Evolutionary conservation across 2,888 invertebrate genomes (phyloP).

Genomic region (Nomada fucata): DNA sequence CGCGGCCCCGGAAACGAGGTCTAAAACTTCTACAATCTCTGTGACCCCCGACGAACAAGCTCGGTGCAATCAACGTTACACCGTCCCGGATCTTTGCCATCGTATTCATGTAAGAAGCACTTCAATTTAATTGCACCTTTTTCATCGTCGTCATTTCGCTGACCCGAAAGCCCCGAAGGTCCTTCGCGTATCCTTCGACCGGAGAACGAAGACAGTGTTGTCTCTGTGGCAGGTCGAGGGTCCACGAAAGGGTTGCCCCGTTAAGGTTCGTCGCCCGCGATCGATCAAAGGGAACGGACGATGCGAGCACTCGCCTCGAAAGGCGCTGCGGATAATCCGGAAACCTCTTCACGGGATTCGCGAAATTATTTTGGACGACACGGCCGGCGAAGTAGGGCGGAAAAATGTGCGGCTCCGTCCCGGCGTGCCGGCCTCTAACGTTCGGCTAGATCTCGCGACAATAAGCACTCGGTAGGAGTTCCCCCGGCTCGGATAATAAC

Average conservation of each 20-base stretch:
- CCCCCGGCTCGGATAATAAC: conserved; percentile 62
- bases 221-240: background rate
- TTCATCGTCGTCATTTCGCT: background rate
- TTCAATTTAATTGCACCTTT: background rate
- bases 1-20: background rate
- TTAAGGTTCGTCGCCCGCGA: background rate
- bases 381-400: conserved; percentile 50
- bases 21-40: background rate
- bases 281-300: background rate
- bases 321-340: background rate
- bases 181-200: background rate
- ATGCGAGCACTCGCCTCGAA: background rate
- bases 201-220: background rate
- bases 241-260: background rate
- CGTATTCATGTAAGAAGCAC: background rate
- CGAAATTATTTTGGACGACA: background rate
- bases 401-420: conserved; percentile 41
- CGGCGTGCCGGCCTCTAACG: conserved; percentile 47
- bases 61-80: background rate
- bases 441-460: conserved; percentile 54
- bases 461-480: conserved; percentile 43
- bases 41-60: background rate
- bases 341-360: too few relatives aligned
- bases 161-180: background rate
- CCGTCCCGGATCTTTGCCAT: background rate